Conservation (phyloP, 2,113 vertebrate species). For the Paramisgurnus dabryanus region DNA sequence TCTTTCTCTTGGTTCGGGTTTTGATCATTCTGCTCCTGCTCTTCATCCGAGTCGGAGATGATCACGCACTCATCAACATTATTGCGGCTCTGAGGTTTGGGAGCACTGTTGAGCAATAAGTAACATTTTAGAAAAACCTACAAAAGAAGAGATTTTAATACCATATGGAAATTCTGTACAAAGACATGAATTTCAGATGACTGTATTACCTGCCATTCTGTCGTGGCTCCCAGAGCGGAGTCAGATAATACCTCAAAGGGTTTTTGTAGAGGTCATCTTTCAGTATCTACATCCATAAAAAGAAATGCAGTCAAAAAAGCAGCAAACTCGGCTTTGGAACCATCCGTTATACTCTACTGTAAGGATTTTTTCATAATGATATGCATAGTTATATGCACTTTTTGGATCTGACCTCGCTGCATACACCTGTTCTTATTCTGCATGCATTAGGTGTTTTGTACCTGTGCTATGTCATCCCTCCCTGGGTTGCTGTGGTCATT, state of each 20-base stretch:
- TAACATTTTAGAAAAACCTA: not conserved
- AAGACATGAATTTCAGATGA: not conserved
- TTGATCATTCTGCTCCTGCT: constrained; percentile 57
- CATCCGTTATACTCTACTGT: no score
- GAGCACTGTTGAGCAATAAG: constrained; percentile 49
- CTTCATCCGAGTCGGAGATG: constrained; percentile 80
- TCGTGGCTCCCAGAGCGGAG: constrained; percentile 76
- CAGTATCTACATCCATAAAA: constrained; percentile 66
- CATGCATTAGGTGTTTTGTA: constrained; percentile 40
- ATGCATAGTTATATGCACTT: no score
- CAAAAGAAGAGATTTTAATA: not conserved
- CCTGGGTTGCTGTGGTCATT: constrained; percentile 77
- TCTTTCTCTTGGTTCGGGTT: constrained; percentile 49
- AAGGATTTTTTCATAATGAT: no score
- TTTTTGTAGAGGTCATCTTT: constrained; percentile 79
- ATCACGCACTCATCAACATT: constrained; percentile 78
- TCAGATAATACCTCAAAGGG: constrained; percentile 80
- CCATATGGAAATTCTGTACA: not conserved
- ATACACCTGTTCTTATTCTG: no score
- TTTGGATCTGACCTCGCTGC: not conserved
- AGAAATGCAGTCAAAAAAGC: not conserved
- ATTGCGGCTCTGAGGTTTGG: constrained; percentile 65
- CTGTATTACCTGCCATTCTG: constrained; percentile 77
- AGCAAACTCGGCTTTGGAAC: not conserved
- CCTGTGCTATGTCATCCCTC: constrained; percentile 78